Percentiles rank a stretch among this genome's conserved stretches.
phyloP scores from a whole-genome alignment of 2,888 invertebrate species.

The Oligia fasciuncula region DNA sequence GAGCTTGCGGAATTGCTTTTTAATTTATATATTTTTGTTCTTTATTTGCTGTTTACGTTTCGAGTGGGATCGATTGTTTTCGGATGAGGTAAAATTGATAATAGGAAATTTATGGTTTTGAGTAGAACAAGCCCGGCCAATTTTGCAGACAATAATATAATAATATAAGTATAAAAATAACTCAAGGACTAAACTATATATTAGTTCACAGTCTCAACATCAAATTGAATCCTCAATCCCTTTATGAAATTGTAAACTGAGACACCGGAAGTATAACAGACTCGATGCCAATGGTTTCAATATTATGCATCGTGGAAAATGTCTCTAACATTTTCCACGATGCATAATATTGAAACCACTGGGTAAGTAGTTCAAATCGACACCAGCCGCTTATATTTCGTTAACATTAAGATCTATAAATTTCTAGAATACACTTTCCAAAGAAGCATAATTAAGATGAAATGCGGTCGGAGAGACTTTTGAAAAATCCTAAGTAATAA shows the following conservation, averaged over 20 bases:
- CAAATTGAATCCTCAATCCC: not conserved
- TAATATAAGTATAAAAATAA: not conserved
- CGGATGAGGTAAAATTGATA: conserved; percentile 2
- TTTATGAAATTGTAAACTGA: not conserved
- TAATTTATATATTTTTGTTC: conserved; percentile 66
- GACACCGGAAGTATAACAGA: not conserved
- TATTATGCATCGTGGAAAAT: too few relatives aligned
- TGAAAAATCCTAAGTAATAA: too few relatives aligned
- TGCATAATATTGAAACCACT: not conserved
- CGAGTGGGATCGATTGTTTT: conserved; percentile 39
- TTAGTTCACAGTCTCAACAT: not conserved
- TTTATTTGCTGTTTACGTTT: conserved; percentile 54
- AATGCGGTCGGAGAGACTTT: too few relatives aligned
- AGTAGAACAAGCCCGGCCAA: not conserved
- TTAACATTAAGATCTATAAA: too few relatives aligned
- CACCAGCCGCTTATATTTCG: not conserved
- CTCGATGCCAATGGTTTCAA: not conserved
- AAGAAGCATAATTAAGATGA: not conserved
- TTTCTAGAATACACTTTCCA: not conserved
- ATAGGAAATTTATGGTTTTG: not conserved
- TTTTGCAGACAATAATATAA: not conserved
- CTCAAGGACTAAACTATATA: too few relatives aligned
- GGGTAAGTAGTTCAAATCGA: not conserved
- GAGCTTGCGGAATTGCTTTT: conserved; percentile 65
- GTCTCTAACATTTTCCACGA: not conserved